Evolutionary conservation across 2,797 vertebrate genomes (phyloP), one percentile per base, ranked within the genome.

Genomic region (Astyanax mexicanus): DNA sequence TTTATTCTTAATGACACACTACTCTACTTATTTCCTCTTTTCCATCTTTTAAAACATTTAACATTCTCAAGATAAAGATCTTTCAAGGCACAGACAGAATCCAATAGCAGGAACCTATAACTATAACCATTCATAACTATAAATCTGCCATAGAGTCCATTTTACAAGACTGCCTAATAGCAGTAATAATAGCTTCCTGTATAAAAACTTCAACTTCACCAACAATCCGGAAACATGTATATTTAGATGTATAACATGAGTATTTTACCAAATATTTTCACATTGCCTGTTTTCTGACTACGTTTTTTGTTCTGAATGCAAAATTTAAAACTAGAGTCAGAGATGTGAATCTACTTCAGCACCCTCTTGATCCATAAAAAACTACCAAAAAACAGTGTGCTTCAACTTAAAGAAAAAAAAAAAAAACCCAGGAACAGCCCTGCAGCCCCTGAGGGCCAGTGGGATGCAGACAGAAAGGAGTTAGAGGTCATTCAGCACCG

Each of bases 301-400:
- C 11, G 19, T 27, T 9, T 8, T 19, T 17, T 37, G 21, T 29
- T n/a, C n/a, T n/a, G n/a, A n/a, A n/a, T n/a, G n/a, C 3, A 21
- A 67, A 27, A 7, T 83, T 45, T 84, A 25, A 72, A 81, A 44
- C 81, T 83, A 89, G 86, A 89, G 58, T 73, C 86, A 37, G 61
- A 29, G 11, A 61, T 19, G 51, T 38, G 76, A 52, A 19, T 75
- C 51, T 69, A 64, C 65, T 81, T 69, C 32, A 71, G 62, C 4
- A 81, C 51, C 51, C 61, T 69, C 75, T 51, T 60, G n/a, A n/a
- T n/a, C n/a, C n/a, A n/a, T n/a, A n/a, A n/a, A n/a, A n/a, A n/a
- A n/a, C n/a, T n/a, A n/a, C n/a, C n/a, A n/a, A n/a, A n/a, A n/a
- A n/a, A n/a, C n/a, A n/a, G n/a, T n/a, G n/a, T n/a, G n/a, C n/a